A percentile compares a stretch with the other conserved stretches of the same genome.
Evolutionary conservation across 2,797 vertebrate genomes (phyloP).

Genomic region (Acanthiza pusilla): DNA sequence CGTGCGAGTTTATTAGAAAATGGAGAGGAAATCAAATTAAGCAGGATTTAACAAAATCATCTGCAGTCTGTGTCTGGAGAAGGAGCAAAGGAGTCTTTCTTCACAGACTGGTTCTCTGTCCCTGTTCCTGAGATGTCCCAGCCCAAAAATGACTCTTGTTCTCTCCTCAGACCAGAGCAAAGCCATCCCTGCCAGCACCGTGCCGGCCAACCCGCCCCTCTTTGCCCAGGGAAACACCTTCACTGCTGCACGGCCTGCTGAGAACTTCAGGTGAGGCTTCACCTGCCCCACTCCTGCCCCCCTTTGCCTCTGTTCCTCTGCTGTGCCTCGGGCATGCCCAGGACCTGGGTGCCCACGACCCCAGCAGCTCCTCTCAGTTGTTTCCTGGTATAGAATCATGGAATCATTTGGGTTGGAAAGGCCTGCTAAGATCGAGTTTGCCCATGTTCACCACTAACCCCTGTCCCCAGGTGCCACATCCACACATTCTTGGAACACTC

Average conservation of each 20-base stretch:
- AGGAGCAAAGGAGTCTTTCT: neutral
- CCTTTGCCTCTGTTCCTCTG: rapidly evolving
- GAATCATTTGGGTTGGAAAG: neutral
- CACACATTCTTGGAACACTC: rapidly evolving
- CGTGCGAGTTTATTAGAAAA: neutral
- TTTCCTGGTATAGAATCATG: rapidly evolving
- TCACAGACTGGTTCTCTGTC: neutral
- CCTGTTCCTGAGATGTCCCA: neutral
- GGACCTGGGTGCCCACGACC: neutral
- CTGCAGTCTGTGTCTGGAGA: neutral
- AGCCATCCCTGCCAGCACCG: conserved; percentile 79
- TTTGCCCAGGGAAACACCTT: conserved; percentile 84
- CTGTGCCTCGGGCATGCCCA: neutral
- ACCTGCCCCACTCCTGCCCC: neutral
- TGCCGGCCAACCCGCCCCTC: conserved; percentile 80
- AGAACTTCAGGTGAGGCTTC: conserved; percentile 85
- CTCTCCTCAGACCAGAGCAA: conserved; percentile 83
- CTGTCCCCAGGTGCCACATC: neutral
- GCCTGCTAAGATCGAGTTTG: neutral
- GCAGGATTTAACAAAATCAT: neutral
- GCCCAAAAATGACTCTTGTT: neutral
- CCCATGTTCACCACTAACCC: rapidly evolving
- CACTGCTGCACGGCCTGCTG: conserved; percentile 73
- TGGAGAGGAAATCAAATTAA: neutral
- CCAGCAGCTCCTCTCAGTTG: neutral